Evolutionary conservation across 2,113 vertebrate genomes (phyloP).

Genomic region (Agapornis roseicollis): DNA sequence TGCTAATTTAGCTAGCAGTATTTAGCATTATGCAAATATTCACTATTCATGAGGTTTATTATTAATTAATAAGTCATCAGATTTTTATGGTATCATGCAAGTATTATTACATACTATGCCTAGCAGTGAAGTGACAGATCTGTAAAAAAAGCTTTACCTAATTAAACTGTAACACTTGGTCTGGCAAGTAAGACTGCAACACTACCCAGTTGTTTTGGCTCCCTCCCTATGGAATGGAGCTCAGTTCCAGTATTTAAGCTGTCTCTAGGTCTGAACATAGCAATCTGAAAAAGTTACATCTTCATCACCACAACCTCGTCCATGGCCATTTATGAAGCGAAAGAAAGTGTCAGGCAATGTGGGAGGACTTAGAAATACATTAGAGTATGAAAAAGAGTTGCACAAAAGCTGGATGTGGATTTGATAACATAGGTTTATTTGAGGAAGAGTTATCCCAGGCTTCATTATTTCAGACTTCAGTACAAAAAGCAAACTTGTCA

Average conservation of each 20-base stretch:
- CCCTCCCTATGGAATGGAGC: background rate
- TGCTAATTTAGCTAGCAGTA: background rate
- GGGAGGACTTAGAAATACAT: background rate
- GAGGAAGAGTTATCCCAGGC: background rate
- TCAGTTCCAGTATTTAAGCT: background rate
- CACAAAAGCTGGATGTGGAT: background rate
- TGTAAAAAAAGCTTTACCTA: background rate
- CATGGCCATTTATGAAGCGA: background rate
- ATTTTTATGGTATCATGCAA: background rate
- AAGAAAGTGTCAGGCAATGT: background rate
- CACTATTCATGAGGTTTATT: background rate
- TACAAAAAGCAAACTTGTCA: background rate
- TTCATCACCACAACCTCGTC: background rate
- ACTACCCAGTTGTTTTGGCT: background rate
- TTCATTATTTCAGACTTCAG: background rate
- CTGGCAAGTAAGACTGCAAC: background rate
- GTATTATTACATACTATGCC: background rate
- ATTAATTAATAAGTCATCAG: background rate
- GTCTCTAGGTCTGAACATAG: background rate
- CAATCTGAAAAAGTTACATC: background rate
- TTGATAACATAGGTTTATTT: background rate
- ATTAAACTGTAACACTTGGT: background rate
- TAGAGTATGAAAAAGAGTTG: background rate
- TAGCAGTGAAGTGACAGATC: background rate
- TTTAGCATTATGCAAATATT: background rate